phyloP scores from a whole-genome alignment of 2,113 vertebrate genomes.

The Pseudorhombus dupliciocellatus region DNA sequence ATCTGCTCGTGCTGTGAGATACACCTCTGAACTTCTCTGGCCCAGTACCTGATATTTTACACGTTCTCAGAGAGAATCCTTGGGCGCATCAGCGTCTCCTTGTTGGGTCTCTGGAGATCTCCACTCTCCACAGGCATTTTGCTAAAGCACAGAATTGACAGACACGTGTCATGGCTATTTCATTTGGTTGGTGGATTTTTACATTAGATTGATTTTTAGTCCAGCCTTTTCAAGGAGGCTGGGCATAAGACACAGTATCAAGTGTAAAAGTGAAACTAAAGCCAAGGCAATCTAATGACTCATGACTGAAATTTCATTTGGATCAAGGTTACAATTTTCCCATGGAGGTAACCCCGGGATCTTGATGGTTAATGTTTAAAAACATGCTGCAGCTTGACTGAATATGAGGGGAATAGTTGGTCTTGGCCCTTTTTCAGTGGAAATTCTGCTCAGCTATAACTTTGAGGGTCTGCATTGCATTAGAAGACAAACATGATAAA shows the following conservation, averaged over 20 bases:
- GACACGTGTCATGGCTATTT: no score
- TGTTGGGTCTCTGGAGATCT: background rate
- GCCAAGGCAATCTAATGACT: background rate
- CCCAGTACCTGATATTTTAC: conserved; percentile 46
- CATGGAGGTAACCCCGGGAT: background rate
- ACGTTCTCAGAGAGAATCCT: conserved; percentile 34
- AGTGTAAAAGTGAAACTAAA: background rate
- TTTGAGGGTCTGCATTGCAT: background rate
- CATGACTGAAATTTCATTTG: background rate
- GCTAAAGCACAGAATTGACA: no score
- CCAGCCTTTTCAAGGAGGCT: background rate
- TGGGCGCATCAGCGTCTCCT: conserved; percentile 7
- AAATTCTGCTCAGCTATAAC: background rate
- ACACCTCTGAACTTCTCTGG: conserved; percentile 48
- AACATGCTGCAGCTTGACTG: no score
- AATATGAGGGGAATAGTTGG: background rate
- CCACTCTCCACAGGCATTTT: background rate
- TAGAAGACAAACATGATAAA: no score
- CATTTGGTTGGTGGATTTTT: no score
- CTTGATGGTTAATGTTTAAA: background rate
- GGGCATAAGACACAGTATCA: background rate
- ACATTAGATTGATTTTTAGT: background rate
- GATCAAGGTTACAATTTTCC: background rate
- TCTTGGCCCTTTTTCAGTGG: no score
- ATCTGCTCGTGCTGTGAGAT: conserved; percentile 47